These are phyloP conservation scores for Ceriagrion tenellum DNA, from an alignment of 2,888 invertebrate species.

Conservation along the genomic window DNA sequence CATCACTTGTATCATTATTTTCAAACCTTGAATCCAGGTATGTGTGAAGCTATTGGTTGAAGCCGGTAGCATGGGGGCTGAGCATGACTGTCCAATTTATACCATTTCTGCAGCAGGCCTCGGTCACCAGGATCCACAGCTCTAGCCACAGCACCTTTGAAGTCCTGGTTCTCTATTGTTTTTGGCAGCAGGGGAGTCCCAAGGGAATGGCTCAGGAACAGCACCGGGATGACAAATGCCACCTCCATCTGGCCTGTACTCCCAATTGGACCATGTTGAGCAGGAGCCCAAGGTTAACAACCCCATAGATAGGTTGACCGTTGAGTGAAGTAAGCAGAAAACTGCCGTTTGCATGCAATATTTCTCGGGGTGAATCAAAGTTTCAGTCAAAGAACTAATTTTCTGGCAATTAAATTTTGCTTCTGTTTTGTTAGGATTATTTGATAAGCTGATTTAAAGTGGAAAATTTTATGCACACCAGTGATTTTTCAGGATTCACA, in stretches of 20 bases:
- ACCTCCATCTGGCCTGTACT: slow-evolving; percentile 85
- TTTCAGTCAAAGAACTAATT: slow-evolving; percentile 28
- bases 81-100: slow-evolving; percentile 85
- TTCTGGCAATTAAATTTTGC: slow-evolving; percentile 27
- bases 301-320: slow-evolving; percentile 50
- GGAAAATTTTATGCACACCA: background rate
- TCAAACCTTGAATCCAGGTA: slow-evolving; percentile 79
- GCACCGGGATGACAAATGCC: slow-evolving; percentile 87
- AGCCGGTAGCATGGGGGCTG: slow-evolving; percentile 89
- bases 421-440: background rate
- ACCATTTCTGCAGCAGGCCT: slow-evolving; percentile 79
- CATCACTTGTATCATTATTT: too few species aligned
- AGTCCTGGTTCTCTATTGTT: slow-evolving; percentile 89
- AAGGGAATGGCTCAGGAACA: slow-evolving; percentile 88
- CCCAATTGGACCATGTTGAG: slow-evolving; percentile 52
- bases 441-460: background rate
- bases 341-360: slow-evolving; percentile 46
- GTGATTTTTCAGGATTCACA: background rate
- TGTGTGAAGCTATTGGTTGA: slow-evolving; percentile 81
- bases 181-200: slow-evolving; percentile 88
- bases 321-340: slow-evolving; percentile 57
- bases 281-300: slow-evolving; percentile 49
- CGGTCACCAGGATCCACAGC: slow-evolving; percentile 79
- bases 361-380: slow-evolving; percentile 41
- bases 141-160: slow-evolving; percentile 86